Evolutionary conservation across 2,888 invertebrate genomes (phyloP).

Genomic region (Cancer borealis): DNA sequence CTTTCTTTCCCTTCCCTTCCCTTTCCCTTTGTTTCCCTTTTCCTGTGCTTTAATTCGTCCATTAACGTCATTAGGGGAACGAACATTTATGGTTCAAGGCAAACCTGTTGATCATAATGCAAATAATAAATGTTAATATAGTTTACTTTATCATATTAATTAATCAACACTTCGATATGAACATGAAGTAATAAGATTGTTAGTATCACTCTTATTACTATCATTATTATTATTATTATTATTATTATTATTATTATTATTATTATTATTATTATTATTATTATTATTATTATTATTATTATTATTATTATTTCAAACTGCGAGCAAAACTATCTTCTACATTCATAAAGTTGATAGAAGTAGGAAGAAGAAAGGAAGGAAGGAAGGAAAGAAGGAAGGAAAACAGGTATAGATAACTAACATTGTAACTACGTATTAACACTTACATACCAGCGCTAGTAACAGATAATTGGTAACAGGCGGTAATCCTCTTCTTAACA

Average conservation of each 20-base stretch:
- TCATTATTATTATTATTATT: not conserved
- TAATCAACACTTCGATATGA: not conserved
- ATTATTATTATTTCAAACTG: no score
- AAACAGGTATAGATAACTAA: no score
- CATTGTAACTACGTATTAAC: no score
- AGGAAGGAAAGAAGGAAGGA: no score
- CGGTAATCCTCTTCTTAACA: no score
- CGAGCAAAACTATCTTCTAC: no score
- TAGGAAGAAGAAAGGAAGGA: no score
- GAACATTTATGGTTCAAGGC: not conserved
- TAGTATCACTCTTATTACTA: not conserved
- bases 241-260: not conserved
- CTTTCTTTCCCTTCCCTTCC: not conserved
- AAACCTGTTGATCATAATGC: not conserved
- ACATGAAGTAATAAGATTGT: not conserved
- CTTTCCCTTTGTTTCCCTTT: not conserved
- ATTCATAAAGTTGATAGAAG: no score
- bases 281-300: no score
- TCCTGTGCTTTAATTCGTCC: not conserved
- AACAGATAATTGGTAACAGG: no score
- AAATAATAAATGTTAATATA: not conserved
- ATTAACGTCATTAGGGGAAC: constrained; percentile 4
- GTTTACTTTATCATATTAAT: not conserved
- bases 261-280: not conserved
- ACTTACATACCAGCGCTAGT: no score